Evolutionary conservation across 2,113 vertebrate species (phyloP).

Genomic region (Syngnathus scovelli): DNA sequence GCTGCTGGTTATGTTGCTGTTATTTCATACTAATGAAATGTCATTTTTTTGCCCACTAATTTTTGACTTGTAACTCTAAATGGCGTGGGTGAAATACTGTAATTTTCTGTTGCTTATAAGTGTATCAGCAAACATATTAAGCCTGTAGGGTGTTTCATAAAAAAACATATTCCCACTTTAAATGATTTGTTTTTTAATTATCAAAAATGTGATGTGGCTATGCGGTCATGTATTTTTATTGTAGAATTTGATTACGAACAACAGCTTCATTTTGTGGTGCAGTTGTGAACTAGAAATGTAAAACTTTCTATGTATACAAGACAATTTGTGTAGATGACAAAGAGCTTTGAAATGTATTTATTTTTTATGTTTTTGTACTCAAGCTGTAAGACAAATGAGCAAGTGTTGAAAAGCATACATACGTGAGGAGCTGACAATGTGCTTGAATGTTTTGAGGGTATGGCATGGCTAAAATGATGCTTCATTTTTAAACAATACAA

Average conservation of each 20-base stretch:
- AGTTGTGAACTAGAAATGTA: not conserved
- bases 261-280: not conserved
- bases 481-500: too few relatives aligned
- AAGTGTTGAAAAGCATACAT: not conserved
- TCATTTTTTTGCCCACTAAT: not conserved
- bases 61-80: not conserved
- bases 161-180: not conserved
- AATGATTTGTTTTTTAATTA: not conserved
- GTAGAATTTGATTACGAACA: not conserved
- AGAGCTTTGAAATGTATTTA: not conserved
- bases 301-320: not conserved
- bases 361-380: not conserved
- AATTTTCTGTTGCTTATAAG: not conserved
- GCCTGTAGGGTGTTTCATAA: not conserved
- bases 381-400: not conserved
- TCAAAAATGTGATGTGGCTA: not conserved
- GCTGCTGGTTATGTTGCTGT: not conserved
- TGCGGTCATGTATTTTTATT: not conserved
- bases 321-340: not conserved
- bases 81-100: not conserved
- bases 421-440: not conserved
- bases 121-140: not conserved
- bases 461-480: not conserved
- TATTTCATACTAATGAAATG: not conserved
- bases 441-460: not conserved